Percentiles rank a stretch among this genome's conserved stretches.
Evolutionary conservation across 2,888 invertebrate species (phyloP).

Genomic region (Thelaira solivaga): DNA sequence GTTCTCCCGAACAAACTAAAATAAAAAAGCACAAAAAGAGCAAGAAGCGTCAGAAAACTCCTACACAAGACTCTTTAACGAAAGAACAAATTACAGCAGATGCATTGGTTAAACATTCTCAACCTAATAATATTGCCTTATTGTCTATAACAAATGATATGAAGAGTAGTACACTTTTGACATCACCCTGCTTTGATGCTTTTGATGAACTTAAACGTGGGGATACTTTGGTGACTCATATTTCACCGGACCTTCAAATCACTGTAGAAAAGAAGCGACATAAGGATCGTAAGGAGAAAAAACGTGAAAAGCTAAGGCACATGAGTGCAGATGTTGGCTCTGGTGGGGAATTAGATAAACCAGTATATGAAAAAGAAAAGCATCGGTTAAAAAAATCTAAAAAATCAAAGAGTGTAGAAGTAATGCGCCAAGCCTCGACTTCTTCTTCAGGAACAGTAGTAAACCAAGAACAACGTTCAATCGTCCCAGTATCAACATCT

Average conservation of each 20-base stretch:
- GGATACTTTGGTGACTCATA: constrained; percentile 35
- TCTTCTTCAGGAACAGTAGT: constrained; percentile 5
- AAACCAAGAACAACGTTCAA: not conserved
- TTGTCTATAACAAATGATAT: constrained; percentile 4
- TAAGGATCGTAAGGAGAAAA: constrained; percentile 76
- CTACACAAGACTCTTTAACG: constrained; percentile 57
- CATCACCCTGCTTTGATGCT: constrained; percentile 74
- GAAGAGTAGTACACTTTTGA: constrained; percentile 45
- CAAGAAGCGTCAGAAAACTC: constrained; percentile 86
- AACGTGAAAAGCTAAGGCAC: constrained; percentile 74
- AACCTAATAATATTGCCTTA: not conserved
- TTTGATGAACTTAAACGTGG: constrained; percentile 79
- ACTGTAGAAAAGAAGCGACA: constrained; percentile 74
- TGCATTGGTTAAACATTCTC: constrained; percentile 22
- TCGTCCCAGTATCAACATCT: constrained; percentile 35
- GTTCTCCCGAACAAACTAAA: constrained; percentile 79
- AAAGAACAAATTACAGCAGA: constrained; percentile 35
- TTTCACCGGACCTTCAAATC: constrained; percentile 24
- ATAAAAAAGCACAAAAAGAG: constrained; percentile 90
- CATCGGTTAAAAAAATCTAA: constrained; percentile 79
- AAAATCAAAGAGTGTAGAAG: constrained; percentile 77
- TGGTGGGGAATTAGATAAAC: constrained; percentile 66
- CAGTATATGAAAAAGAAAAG: constrained; percentile 75
- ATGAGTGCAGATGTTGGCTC: constrained; percentile 65
- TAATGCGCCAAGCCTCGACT: constrained; percentile 64